Percentiles rank a stretch among this genome's conserved stretches.
These are phyloP conservation scores for Eulemur rufifrons DNA, from an alignment of 2,113 vertebrate species.

Conservation along the genomic window DNA sequence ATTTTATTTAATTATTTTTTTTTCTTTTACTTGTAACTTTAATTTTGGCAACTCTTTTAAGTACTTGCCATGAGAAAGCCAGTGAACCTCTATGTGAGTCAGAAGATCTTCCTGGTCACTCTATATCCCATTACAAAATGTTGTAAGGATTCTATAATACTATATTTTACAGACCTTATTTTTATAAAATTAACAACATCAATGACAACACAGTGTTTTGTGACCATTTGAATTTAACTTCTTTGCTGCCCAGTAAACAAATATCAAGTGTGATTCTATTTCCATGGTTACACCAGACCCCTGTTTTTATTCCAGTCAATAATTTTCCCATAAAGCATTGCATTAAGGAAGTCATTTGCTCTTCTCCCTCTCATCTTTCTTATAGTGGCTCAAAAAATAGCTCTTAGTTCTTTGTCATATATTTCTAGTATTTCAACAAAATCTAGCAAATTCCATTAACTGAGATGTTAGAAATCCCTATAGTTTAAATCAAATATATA, in stretches of 20 bases:
- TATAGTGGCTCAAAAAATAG: constrained; percentile 18
- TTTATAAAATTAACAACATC: background rate
- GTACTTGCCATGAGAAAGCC: background rate
- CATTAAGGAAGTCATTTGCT: constrained; percentile 39
- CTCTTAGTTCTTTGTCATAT: background rate
- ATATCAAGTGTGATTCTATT: background rate
- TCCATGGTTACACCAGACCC: background rate
- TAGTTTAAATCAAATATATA: constrained; percentile 33
- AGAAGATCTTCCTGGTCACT: background rate
- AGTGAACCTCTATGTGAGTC: background rate
- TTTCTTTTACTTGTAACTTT: background rate
- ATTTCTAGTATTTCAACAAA: constrained; percentile 36
- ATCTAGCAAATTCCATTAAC: constrained; percentile 13
- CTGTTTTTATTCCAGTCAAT: constrained; percentile 13
- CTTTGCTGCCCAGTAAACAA: background rate
- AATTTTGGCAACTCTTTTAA: background rate
- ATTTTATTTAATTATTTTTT: no score
- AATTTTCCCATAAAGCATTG: constrained; percentile 23
- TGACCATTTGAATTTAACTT: background rate
- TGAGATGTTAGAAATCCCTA: background rate
- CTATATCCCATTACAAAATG: background rate
- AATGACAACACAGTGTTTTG: background rate
- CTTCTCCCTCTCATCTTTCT: background rate
- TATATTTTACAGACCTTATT: background rate
- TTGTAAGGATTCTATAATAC: background rate